Evolutionary conservation across 2,888 invertebrate genomes (phyloP).

Genomic region (Flabesymbios commensalis): DNA sequence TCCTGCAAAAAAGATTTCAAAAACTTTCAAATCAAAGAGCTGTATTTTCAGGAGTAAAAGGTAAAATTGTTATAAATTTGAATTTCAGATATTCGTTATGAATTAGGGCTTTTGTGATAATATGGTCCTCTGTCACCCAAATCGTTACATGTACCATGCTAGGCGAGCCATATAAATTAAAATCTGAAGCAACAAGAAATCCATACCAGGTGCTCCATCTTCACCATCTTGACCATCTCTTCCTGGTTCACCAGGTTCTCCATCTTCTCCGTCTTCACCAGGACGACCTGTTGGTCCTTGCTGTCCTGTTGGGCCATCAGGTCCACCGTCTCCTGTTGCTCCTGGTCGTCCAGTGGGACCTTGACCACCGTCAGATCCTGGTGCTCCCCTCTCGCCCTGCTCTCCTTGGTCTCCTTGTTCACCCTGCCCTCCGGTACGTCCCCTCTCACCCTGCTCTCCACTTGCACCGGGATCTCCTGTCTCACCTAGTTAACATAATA

Average conservation of each 20-base stretch:
- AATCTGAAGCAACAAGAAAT: too few species aligned
- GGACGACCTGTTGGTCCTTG: constrained; percentile 19
- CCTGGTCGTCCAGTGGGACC: constrained; percentile 22
- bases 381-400: too few species aligned
- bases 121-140: constrained; percentile 1
- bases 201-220: constrained; percentile 42
- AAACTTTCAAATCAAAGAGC: too few species aligned
- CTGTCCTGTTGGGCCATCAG: constrained; percentile 22
- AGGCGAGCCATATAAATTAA: too few species aligned
- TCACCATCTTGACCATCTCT: constrained; percentile 17
- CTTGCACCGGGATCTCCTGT: constrained; percentile 27
- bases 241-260: constrained; percentile 22
- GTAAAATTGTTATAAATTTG: too few species aligned
- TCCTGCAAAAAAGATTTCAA: too few species aligned
- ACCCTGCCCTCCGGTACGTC: constrained; percentile 6
- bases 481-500: constrained; percentile 37
- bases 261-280: constrained; percentile 22
- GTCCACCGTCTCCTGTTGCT: constrained; percentile 20
- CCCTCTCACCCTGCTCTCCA: constrained; percentile 24
- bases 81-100: too few species aligned
- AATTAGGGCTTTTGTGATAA: too few species aligned
- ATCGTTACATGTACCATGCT: too few species aligned
- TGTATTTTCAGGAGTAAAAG: too few species aligned
- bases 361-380: background rate
- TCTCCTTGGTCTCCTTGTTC: constrained; percentile 4